phyloP scores from a whole-genome alignment of 2,888 invertebrate genomes.

The Petrophora chlorosata region DNA sequence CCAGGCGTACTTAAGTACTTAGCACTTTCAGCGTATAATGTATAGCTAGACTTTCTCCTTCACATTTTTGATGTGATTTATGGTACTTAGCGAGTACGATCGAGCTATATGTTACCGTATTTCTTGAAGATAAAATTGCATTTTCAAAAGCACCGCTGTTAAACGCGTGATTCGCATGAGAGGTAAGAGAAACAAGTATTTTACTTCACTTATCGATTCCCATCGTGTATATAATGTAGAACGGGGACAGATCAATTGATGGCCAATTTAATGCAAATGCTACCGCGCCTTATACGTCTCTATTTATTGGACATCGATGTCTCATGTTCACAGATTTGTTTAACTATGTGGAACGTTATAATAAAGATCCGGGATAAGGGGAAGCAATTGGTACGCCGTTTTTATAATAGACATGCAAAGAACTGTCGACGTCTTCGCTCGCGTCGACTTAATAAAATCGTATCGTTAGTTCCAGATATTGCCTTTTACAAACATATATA shows the following conservation, averaged over 20 bases:
- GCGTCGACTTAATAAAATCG: no score
- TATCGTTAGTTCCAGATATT: no score
- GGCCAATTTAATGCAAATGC: slow-evolving; percentile 67
- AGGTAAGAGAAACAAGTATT: slow-evolving; percentile 23
- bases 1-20: slow-evolving; percentile 16
- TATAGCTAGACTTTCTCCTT: slow-evolving; percentile 28
- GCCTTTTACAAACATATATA: no score
- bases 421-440: no score
- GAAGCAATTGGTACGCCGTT: no score
- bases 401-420: no score
- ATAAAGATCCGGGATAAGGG: slow-evolving; percentile 29
- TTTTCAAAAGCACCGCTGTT: slow-evolving; percentile 19
- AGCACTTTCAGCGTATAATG: slow-evolving; percentile 28
- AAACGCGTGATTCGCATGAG: slow-evolving; percentile 17
- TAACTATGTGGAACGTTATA: not conserved
- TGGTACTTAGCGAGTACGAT: slow-evolving; percentile 13
- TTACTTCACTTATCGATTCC: slow-evolving; percentile 50
- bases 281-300: slow-evolving; percentile 52
- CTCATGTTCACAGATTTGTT: slow-evolving; percentile 10
- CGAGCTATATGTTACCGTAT: slow-evolving; percentile 15
- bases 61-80: slow-evolving; percentile 33
- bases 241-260: slow-evolving; percentile 67
- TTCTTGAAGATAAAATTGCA: slow-evolving; percentile 24
- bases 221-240: slow-evolving; percentile 53
- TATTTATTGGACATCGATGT: slow-evolving; percentile 46